A percentile compares a stretch with the other conserved stretches of the same genome.
Conservation (phyloP, 2,888 invertebrate genomes). For the Metallyticus violacea region DNA sequence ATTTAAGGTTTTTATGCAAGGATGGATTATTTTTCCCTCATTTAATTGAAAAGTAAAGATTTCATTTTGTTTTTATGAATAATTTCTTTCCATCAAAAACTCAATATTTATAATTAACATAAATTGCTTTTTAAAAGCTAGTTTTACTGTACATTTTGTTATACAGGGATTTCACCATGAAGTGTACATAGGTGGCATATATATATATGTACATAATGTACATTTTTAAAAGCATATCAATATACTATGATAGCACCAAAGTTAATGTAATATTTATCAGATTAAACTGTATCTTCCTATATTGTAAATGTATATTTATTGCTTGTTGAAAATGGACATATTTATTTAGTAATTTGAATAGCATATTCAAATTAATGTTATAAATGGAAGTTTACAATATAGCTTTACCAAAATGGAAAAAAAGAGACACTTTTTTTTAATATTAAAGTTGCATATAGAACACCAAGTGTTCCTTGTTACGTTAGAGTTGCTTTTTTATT, state of each 20-base stretch:
- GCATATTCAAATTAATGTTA: background rate
- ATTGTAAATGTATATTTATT: background rate
- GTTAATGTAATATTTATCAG: background rate
- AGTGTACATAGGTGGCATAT: background rate
- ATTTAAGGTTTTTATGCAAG: too few species aligned
- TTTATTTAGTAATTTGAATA: background rate
- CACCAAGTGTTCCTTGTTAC: background rate
- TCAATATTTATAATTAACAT: background rate
- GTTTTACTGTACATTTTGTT: background rate
- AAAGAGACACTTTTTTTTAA: background rate
- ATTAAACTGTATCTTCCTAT: background rate
- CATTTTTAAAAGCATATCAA: background rate
- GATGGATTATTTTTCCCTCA: too few species aligned
- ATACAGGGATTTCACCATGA: background rate
- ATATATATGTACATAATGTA: background rate
- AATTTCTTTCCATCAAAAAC: background rate
- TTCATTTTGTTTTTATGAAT: too few species aligned
- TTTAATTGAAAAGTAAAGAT: too few species aligned
- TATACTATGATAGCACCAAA: background rate
- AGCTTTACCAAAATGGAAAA: background rate
- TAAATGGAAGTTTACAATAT: background rate
- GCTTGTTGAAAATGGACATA: background rate
- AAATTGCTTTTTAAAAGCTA: background rate
- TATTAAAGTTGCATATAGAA: background rate
- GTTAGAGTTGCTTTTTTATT: too few species aligned